Base-by-base conservation (phyloP, 1,140 invertebrate species). In the Maniola jurtina region DNA sequence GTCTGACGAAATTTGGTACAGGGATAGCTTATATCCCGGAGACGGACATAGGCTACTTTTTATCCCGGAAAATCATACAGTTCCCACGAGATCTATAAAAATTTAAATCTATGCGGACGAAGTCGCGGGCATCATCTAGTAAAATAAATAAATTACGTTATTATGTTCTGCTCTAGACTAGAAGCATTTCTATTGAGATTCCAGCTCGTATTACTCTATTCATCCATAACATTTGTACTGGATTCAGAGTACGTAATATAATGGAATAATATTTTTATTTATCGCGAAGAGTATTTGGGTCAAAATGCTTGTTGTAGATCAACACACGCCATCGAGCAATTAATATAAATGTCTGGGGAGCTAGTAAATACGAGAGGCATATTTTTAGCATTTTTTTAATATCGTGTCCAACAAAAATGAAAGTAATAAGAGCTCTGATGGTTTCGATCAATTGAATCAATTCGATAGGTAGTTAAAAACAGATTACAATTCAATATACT, bases 261-360 rank as follows among this genome's bases (percentile, higher is more conserved):
- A 57, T 38, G 14, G 55, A 57, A 57, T 45, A 25, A 45, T 57
- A 38, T 57, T 57, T 57, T 57, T 57, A 57, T 52, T 62, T 62
- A 40, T 62, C 35, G 36, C 15, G 35, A 16, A 57, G 55, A 38
- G 25, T 54, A 62, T 62, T 62, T 62, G 40, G 61, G 61, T 62
- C 61, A 62, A 57, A 57, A 62, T 38, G 50, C 50, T 62, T 62
- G 35, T 62, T 62, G 34, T 54, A 40, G 14, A 62, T 52, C 48
- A 62, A 62, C 61, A 62, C 61, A 62, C 61, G 61, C 61, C 33
- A 62, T 62, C 48, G 47, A 50, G 61, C 61, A 62, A 62, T 62
- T 62, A 52, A 54, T 50, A 61, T 58, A 52, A 52, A 25, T 45
- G 45, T 60, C 42, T 47, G 45, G 58, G 45, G 42, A 35, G 25